These are phyloP conservation scores for Lethrus apterus DNA, from an alignment of 1,140 invertebrate genomes.

Conservation along the genomic window DNA sequence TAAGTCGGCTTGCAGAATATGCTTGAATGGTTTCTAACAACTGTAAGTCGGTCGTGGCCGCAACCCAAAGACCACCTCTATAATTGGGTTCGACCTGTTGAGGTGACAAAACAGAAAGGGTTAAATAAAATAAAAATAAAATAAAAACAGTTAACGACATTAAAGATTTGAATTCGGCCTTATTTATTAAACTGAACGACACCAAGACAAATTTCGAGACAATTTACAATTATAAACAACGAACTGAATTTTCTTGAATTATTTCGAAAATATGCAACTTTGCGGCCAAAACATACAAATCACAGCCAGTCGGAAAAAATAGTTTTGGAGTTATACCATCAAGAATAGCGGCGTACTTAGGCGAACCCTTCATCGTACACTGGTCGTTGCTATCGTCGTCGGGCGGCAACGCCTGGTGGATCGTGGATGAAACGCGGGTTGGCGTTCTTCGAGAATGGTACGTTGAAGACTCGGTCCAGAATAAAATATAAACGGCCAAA, in stretches of 20 bases:
- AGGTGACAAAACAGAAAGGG: too few species aligned
- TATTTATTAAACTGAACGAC: background rate
- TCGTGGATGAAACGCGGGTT: background rate
- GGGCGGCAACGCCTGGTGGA: background rate
- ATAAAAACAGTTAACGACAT: too few species aligned
- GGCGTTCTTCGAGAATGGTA: background rate
- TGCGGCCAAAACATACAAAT: background rate
- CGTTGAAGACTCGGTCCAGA: background rate
- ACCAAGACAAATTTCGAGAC: background rate
- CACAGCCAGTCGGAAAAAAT: background rate
- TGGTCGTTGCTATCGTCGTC: background rate
- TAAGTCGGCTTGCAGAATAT: too few species aligned
- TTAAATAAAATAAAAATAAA: too few species aligned
- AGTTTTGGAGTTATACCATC: background rate
- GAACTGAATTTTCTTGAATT: background rate
- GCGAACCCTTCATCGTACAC: too few species aligned
- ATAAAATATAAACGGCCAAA: background rate
- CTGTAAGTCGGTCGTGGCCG: too few species aligned
- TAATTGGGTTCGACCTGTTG: too few species aligned
- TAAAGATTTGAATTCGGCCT: background rate
- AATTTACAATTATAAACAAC: background rate
- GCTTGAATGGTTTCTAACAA: too few species aligned
- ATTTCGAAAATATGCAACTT: conserved; percentile 1
- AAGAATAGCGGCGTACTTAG: background rate
- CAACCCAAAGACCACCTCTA: too few species aligned